Evolutionary conservation across 2,888 invertebrate genomes (phyloP), one percentile per base, ranked within the genome.

Genomic region (Sesia bembeciformis): DNA sequence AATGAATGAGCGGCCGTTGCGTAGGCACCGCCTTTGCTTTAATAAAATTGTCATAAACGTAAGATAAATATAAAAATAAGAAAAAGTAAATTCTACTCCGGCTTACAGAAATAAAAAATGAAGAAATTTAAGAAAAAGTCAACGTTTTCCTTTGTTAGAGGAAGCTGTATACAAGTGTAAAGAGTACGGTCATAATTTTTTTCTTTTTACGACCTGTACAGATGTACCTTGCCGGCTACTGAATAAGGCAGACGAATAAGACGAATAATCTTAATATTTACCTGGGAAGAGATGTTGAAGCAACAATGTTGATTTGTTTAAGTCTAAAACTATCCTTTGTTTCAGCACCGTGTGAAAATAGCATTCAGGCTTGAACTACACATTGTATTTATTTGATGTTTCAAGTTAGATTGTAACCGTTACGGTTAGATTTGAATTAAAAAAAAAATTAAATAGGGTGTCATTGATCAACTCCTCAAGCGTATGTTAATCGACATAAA

Each of bases 21-120:
- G 80, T 80, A 78, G 77, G 79, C 76, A 66, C 65, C 70, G 70
- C 68, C 67, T 66, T 66, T 63, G 69, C 78, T 73, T 74, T 81
- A 80, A 84, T 85, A 84, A 85, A 85, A 80, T 78, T 82, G 81
- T 82, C 82, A 79, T 83, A 85, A 84, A 82, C 63, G 68, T 60
- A 72, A 74, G 70, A 79, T 74, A 81, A 78, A 79, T 72, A 69
- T 69, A 69, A 70, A 72, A 74, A 70, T 62, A 72, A 64, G 64
- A 72, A 70, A 76, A 67, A 62, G 59, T 54, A 60, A 62, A 60
- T 62, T 60, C 58, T 58, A 52, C 58, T 60, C 60, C 59, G 63
- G 61, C 62, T 62, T 65, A 62, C 58, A 65, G 7, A 63, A 65
- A 65, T 65, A 65, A 66, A 66, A 66, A 73, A 74, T 60, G 54